Percentiles rank a stretch among this genome's conserved stretches.
These are phyloP conservation scores for Uloborus diversus DNA, from an alignment of 1,140 invertebrate genomes.

Conservation along the genomic window DNA sequence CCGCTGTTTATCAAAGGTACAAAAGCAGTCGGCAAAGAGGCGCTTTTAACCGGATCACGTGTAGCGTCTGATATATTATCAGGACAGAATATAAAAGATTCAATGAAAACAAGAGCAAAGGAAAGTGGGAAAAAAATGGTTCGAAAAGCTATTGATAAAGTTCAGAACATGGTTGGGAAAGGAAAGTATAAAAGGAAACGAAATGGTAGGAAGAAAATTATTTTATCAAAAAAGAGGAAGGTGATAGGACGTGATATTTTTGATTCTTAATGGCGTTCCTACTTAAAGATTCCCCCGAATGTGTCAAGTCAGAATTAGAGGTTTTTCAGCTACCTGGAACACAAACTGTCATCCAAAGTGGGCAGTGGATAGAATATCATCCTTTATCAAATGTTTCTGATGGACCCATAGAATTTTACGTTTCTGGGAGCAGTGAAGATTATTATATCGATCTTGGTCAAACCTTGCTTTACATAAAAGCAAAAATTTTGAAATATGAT, in stretches of 20 bases:
- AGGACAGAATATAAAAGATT: background rate
- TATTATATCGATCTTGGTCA: background rate
- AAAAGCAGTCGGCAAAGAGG: background rate
- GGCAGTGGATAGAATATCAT: background rate
- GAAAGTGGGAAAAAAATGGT: background rate
- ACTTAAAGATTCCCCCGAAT: no score
- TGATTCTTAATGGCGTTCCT: no score
- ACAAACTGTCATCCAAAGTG: background rate
- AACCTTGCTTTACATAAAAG: background rate
- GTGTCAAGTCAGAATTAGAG: no score
- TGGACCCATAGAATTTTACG: background rate
- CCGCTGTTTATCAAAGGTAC: background rate
- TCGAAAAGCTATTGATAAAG: background rate
- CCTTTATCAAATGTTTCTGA: background rate
- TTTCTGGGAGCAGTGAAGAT: background rate
- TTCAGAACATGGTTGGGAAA: background rate
- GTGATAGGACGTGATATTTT: background rate
- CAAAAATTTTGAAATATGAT: background rate
- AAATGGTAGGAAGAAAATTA: background rate
- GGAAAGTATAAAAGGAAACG: background rate
- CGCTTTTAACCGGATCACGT: background rate
- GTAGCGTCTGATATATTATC: background rate
- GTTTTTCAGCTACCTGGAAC: background rate
- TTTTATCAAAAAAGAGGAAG: background rate
- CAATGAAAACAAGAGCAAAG: background rate